These are phyloP conservation scores for Petroica traversi DNA, from an alignment of 2,113 vertebrate genomes.

Conservation along the genomic window DNA sequence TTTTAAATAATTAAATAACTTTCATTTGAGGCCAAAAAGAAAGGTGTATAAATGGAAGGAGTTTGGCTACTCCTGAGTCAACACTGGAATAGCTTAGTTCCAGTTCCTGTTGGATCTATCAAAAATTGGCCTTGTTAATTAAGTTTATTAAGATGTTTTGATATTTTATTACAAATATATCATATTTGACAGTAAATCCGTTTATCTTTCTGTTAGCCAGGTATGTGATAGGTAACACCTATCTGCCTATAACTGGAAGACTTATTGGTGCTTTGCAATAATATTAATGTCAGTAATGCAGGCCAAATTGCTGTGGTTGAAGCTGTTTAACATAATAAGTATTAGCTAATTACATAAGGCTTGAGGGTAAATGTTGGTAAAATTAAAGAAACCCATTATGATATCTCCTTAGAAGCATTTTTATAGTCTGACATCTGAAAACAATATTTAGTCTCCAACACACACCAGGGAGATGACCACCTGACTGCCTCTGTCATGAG, in stretches of 20 bases:
- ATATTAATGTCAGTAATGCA: neutral
- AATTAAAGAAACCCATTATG: neutral
- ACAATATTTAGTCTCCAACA: neutral
- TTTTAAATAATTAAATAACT: slow-evolving; percentile 1
- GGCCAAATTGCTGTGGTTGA: neutral
- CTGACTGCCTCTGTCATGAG: neutral
- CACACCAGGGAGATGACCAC: neutral
- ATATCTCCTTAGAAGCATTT: neutral
- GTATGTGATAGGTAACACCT: neutral
- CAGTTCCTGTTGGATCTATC: neutral
- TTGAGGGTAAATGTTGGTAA: neutral
- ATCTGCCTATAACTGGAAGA: neutral
- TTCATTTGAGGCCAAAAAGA: neutral
- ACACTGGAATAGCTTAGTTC: neutral
- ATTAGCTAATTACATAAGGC: neutral
- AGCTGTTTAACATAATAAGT: neutral
- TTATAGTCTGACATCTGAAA: neutral
- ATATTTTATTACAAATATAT: neutral
- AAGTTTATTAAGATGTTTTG: neutral
- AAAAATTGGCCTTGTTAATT: neutral
- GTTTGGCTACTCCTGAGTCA: neutral
- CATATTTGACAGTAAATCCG: neutral
- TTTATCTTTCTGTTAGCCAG: neutral
- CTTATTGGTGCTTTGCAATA: neutral
- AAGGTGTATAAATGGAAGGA: neutral